These are phyloP conservation scores for Boleophthalmus pectinirostris DNA, from an alignment of 2,113 vertebrate species.

Conservation along the genomic window DNA sequence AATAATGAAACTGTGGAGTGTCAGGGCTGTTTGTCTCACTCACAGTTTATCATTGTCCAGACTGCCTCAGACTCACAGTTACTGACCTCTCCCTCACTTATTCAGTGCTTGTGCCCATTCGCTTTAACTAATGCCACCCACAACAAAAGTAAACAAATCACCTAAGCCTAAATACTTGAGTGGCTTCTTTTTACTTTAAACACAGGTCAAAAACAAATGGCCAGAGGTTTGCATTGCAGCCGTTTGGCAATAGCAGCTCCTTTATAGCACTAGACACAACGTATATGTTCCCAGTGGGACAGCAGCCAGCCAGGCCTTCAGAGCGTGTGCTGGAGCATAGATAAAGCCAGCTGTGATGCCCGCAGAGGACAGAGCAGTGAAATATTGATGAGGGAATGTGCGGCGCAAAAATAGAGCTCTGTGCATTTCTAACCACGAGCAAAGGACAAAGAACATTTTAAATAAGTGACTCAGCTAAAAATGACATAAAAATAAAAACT, in stretches of 20 bases:
- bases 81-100: no score
- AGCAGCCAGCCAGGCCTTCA: conserved; percentile 52
- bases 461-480: conserved; percentile 52
- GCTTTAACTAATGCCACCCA: background rate
- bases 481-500: conserved; percentile 31
- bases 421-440: conserved; percentile 55
- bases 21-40: no score
- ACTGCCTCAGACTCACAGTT: no score
- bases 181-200: conserved; percentile 22
- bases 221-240: conserved; percentile 60
- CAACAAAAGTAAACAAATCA: background rate
- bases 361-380: conserved; percentile 44
- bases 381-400: conserved; percentile 74
- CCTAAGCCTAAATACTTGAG: background rate
- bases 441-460: conserved; percentile 24
- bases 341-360: conserved; percentile 64
- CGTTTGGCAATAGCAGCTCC: conserved; percentile 61
- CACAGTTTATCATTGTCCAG: no score
- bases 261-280: conserved; percentile 51
- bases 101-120: background rate
- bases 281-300: conserved; percentile 56
- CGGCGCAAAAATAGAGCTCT: conserved; percentile 65
- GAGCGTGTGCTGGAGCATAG: conserved; percentile 62
- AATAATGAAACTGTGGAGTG: no score
- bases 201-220: conserved; percentile 44